Base-by-base conservation (phyloP, 2,797 vertebrate genomes). In the Staurois parvus region DNA sequence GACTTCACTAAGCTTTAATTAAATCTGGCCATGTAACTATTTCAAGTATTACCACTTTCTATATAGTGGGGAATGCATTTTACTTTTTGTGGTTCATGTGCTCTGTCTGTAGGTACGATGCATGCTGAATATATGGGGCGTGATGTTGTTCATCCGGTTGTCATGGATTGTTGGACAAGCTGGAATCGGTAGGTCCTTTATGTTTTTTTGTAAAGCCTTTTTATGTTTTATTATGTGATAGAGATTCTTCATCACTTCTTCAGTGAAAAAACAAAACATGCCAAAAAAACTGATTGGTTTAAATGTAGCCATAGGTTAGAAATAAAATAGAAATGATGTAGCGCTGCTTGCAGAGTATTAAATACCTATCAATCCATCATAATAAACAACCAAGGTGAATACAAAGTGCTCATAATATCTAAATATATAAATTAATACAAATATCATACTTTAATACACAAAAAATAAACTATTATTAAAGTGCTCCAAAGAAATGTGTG, bases 101-200 rank as follows among this genome's bases (percentile, higher is more conserved):
- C 30, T 73, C 21, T 40, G 11, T 28, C 40, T 72, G 0, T 85
- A 95, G 98, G 97, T 99, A 75, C 97, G 98, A 91, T 99, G 98
- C 90, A 99, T 99, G 98, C 91, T 99, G 91, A 99, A 99, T 94
- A 99, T 99, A 72, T 99, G 98, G 98, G 98, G 98, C 79, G 98
- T 99, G 90, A 99, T 99, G 98, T 97, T 99, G 78, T 99, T 99
- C 91, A 99, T 99, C 91, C 96, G 98, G 82, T 95, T 99, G 83
- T 97, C 98, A 0, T 99, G 98, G 98, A 99, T 99, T 88, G 98
- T 99, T 67, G 98, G 98, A 88, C 97, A 98, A 81, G 95, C 98
- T 91, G 98, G 98, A 79, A 98, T 99, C 88, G 98, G 98, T 99
- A 95, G 91, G 97, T 89, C 17, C 79, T 68, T 68, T 69, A 77